Conservation (phyloP, 2,797 vertebrate species). For the Hyperoplus lanceolatus region DNA sequence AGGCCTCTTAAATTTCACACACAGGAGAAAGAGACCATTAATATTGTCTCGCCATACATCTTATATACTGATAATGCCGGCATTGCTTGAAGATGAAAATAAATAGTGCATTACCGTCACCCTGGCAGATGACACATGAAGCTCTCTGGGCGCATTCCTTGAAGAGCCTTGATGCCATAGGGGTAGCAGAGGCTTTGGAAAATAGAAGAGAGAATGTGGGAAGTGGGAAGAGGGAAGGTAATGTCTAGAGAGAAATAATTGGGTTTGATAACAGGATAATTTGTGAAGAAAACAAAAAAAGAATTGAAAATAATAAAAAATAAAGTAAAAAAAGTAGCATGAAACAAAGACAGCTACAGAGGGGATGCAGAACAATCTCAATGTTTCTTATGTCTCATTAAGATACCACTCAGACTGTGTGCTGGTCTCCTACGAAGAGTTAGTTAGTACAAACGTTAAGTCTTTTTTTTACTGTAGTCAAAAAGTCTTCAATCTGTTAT, state of each 20-base stretch:
- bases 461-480: slow-evolving; percentile 33
- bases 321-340: not conserved
- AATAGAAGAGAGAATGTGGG: slow-evolving; percentile 18
- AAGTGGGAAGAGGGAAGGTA: slow-evolving; percentile 11
- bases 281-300: slow-evolving; percentile 12
- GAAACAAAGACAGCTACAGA: slow-evolving; percentile 34
- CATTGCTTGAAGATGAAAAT: slow-evolving; percentile 87
- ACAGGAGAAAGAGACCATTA: slow-evolving; percentile 80
- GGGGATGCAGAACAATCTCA: slow-evolving; percentile 7
- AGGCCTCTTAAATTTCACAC: slow-evolving; percentile 83
- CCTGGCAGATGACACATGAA: slow-evolving; percentile 83
- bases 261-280: slow-evolving; percentile 47
- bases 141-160: slow-evolving; percentile 66
- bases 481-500: slow-evolving; percentile 20
- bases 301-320: not conserved
- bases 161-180: slow-evolving; percentile 67
- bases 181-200: slow-evolving; percentile 26
- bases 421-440: slow-evolving; percentile 10
- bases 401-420: slow-evolving; percentile 1
- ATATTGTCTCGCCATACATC: slow-evolving; percentile 85
- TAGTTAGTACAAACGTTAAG: slow-evolving; percentile 1
- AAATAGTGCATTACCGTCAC: slow-evolving; percentile 85
- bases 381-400: slow-evolving; percentile 10
- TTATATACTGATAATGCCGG: slow-evolving; percentile 86
- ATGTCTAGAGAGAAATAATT: slow-evolving; percentile 18